These are phyloP conservation scores for Nothocercus nigrocapillus DNA, from an alignment of 2,113 vertebrate species.

Conservation along the genomic window DNA sequence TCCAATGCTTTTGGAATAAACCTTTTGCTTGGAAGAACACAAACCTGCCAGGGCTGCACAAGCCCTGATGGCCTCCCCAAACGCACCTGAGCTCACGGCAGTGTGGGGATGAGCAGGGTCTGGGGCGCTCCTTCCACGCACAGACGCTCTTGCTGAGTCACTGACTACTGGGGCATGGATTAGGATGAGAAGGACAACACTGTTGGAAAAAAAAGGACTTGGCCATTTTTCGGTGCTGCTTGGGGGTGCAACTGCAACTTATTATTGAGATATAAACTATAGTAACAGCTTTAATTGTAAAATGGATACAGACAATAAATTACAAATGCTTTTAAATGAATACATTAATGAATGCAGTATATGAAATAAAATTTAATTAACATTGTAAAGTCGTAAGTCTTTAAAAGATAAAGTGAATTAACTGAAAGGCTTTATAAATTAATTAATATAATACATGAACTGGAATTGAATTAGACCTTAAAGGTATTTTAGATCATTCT, in stretches of 20 bases:
- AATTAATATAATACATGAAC: slow-evolving; percentile 17
- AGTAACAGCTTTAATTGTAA: slow-evolving; percentile 22
- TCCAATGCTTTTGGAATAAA: neutral
- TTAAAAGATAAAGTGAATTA: slow-evolving; percentile 62
- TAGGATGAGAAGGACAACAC: neutral
- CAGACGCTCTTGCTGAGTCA: neutral
- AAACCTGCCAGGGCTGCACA: neutral
- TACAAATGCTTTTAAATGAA: slow-evolving; percentile 46
- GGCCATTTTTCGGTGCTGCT: neutral
- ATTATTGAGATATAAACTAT: neutral
- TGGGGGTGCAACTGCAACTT: neutral
- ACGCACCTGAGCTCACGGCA: neutral
- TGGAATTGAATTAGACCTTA: slow-evolving; percentile 32
- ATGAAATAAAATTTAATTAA: slow-evolving; percentile 64
- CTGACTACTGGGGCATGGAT: neutral
- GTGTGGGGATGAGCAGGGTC: neutral
- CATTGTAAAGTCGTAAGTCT: slow-evolving; percentile 41
- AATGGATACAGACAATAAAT: slow-evolving; percentile 37
- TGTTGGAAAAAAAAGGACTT: neutral
- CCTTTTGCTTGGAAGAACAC: neutral
- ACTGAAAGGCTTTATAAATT: slow-evolving; percentile 51
- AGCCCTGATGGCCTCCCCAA: neutral
- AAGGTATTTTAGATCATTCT: slow-evolving; percentile 28
- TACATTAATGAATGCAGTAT: slow-evolving; percentile 23
- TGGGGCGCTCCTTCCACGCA: neutral